Evolutionary conservation across 2,888 invertebrate species (phyloP).

Genomic region (Aplocera efformata): DNA sequence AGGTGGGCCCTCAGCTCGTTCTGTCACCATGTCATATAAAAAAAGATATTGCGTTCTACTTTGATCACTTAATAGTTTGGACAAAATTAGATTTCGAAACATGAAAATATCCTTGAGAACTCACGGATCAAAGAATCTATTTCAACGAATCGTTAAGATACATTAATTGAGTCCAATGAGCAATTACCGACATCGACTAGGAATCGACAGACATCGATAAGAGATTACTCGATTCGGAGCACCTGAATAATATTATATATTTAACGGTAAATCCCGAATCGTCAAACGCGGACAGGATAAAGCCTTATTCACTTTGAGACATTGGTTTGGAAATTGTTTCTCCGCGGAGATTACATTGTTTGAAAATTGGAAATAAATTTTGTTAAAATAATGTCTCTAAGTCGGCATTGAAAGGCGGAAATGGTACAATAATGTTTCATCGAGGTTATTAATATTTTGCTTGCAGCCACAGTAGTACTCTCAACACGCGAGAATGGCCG

Average conservation of each 20-base stretch:
- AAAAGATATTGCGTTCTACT: not conserved
- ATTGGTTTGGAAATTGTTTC: conserved; percentile 12
- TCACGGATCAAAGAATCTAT: conserved; percentile 16
- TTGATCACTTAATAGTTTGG: conserved; percentile 8
- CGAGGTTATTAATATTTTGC: too few species aligned
- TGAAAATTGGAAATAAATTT: conserved; percentile 9
- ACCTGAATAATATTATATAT: conserved; percentile 24
- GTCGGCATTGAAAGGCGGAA: too few species aligned
- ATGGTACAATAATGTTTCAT: too few species aligned
- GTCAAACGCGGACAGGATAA: conserved; percentile 9
- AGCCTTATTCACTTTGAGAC: conserved; percentile 7
- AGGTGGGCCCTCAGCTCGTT: too few species aligned
- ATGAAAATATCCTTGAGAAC: not conserved
- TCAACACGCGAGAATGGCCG: too few species aligned
- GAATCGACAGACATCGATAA: conserved; percentile 14
- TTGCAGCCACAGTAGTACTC: too few species aligned
- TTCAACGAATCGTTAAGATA: conserved; percentile 10
- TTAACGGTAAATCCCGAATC: conserved; percentile 14
- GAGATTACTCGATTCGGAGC: conserved; percentile 14
- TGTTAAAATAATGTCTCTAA: too few species aligned
- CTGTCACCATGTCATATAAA: too few species aligned
- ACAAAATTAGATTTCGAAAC: conserved; percentile 1
- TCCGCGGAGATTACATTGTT: conserved; percentile 6
- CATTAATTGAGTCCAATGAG: conserved; percentile 14
- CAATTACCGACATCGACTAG: conserved; percentile 18